Evolutionary conservation across 2,888 invertebrate species (phyloP), one percentile per base, ranked within the genome.

Genomic region (Biston betularia): DNA sequence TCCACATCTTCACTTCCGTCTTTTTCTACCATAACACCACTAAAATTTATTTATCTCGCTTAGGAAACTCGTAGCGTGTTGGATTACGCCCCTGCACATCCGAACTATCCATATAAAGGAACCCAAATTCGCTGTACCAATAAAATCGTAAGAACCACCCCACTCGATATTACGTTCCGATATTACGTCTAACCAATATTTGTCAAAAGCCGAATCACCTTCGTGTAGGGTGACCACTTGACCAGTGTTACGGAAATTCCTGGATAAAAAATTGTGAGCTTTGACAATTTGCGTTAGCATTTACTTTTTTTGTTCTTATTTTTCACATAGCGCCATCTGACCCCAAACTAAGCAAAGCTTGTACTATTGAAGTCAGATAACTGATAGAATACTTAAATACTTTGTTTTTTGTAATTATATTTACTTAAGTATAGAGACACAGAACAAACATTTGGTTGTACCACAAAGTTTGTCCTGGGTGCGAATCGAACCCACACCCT

Each of bases 111-210:
- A 68, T 69, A 73, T 69, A 69, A 65, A 70, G 68, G 69, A 70
- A 70, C 75, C 75, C 74, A 73, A 76, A 75, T 75, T 71, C 71
- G 68, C 75, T 77, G 79, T 81, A 79, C 79, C 82, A 87, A 87
- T 85, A 85, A 86, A 85, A 83, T 74, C 72, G 67, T 76, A 79
- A 80, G 76, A 78, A 78, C 82, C 76, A 72, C 75, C 73, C 76
- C 76, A 75, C 71, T 65, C 79, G 76, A 85, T 85, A 87, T 86
- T 82, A 81, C 78, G 78, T 53, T 50, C 70, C 81, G 79, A 85
- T 87, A 87, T 87, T 86, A 83, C 82, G 83, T 83, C 82, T 80
- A 78, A 76, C 86, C 87, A 89, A 89, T 89, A 89, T 89, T 89
- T 89, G 88, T 87, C 87, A 85, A 87, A 88, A 87, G 79, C 77